Evolutionary conservation across 1,140 invertebrate genomes (phyloP).

Genomic region (Ceratitis capitata): DNA sequence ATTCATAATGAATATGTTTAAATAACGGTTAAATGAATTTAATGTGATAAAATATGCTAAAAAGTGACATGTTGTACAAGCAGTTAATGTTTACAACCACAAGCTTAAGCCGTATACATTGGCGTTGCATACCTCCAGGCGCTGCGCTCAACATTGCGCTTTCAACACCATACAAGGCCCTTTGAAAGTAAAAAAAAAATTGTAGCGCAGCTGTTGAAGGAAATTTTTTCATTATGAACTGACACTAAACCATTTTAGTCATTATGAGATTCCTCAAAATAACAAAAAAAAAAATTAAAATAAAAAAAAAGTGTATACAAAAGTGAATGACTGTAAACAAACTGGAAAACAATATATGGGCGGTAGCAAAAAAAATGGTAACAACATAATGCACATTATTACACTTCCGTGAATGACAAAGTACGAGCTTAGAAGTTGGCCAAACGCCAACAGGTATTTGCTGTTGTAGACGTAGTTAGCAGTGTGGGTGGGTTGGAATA

Average conservation of each 20-base stretch:
- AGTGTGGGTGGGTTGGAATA: background rate
- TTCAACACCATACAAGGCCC: background rate
- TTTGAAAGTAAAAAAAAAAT: background rate
- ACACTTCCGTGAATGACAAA: background rate
- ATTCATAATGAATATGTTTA: background rate
- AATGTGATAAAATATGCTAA: background rate
- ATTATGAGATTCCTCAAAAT: background rate
- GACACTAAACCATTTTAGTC: slow-evolving; percentile 13
- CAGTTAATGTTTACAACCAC: too few species aligned
- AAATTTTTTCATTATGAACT: slow-evolving; percentile 7
- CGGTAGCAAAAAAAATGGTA: background rate
- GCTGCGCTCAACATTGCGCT: background rate
- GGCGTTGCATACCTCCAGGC: background rate
- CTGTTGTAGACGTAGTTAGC: background rate
- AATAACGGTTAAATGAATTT: background rate
- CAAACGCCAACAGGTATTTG: background rate
- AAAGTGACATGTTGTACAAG: background rate
- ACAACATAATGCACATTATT: slow-evolving; percentile 3
- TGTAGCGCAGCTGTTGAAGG: background rate
- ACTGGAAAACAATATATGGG: background rate
- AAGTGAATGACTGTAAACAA: background rate
- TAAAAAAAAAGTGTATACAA: background rate
- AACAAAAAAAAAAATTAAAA: background rate
- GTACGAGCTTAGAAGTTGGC: background rate
- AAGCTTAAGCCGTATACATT: background rate